These are phyloP conservation scores for Micrasema longulum DNA, from an alignment of 1,140 invertebrate genomes.

Conservation along the genomic window DNA sequence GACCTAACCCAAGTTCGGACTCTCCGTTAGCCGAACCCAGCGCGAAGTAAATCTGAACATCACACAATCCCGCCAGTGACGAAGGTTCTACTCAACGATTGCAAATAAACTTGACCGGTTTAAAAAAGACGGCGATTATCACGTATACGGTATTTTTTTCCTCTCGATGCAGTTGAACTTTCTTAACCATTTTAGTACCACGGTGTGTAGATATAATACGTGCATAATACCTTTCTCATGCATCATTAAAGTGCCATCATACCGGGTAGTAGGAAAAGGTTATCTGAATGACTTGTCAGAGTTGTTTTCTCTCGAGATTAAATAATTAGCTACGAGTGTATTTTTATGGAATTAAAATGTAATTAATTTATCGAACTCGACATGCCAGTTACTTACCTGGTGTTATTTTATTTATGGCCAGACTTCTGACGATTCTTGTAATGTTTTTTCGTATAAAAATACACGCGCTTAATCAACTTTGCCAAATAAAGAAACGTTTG, in stretches of 20 bases:
- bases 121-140: conserved; percentile 3
- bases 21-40: neutral
- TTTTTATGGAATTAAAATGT: too few relatives aligned
- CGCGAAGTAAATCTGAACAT: neutral
- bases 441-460: too few relatives aligned
- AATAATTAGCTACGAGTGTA: too few relatives aligned
- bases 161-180: conserved; percentile 7
- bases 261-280: neutral
- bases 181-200: neutral
- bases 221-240: neutral
- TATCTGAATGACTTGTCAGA: neutral
- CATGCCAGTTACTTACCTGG: too few relatives aligned
- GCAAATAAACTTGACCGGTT: conserved; percentile 20
- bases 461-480: too few relatives aligned
- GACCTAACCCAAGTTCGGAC: neutral
- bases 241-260: conserved; percentile 1
- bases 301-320: neutral
- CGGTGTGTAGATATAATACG: neutral
- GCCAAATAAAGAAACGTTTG: too few relatives aligned
- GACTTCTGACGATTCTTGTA: too few relatives aligned
- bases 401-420: too few relatives aligned
- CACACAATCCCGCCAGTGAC: neutral
- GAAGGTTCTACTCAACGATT: neutral
- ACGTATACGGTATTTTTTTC: conserved; percentile 5
- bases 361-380: too few relatives aligned